Conservation (phyloP, 1,140 invertebrate species). For the Drosophila virilis region DNA sequence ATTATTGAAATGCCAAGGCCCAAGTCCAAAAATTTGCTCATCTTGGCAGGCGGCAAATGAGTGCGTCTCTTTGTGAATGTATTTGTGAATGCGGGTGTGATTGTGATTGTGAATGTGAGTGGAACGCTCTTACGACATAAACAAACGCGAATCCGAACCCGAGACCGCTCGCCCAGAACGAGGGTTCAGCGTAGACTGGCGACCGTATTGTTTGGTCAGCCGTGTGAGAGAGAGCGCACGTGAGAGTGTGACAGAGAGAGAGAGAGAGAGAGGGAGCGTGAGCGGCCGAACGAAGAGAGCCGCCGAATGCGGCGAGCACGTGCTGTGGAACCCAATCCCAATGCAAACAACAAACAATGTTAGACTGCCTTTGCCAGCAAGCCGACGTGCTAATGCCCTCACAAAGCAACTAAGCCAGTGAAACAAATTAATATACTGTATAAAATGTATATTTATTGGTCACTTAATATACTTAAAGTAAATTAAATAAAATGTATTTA, state of each 20-base stretch:
- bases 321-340: slow-evolving; percentile 31
- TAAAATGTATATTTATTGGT: neutral
- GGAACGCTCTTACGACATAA: slow-evolving; percentile 27
- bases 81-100: neutral
- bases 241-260: slow-evolving; percentile 10
- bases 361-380: too few species aligned
- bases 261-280: slow-evolving; percentile 2
- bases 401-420: neutral
- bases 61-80: neutral
- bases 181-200: slow-evolving; percentile 54
- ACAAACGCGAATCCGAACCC: slow-evolving; percentile 35
- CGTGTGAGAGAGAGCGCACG: slow-evolving; percentile 10
- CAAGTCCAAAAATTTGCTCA: slow-evolving; percentile 46
- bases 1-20: slow-evolving; percentile 45
- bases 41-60: slow-evolving; percentile 17
- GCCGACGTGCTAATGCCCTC: slow-evolving; percentile 4
- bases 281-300: neutral
- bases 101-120: neutral
- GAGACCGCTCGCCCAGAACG: slow-evolving; percentile 53
- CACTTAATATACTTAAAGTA: too few species aligned
- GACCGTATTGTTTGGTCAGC: slow-evolving; percentile 32
- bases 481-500: too few species aligned
- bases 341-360: slow-evolving; percentile 4
- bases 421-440: neutral
- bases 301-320: slow-evolving; percentile 15